phyloP scores from a whole-genome alignment of 2,888 invertebrate genomes.

The Hypercompe scribonia region DNA sequence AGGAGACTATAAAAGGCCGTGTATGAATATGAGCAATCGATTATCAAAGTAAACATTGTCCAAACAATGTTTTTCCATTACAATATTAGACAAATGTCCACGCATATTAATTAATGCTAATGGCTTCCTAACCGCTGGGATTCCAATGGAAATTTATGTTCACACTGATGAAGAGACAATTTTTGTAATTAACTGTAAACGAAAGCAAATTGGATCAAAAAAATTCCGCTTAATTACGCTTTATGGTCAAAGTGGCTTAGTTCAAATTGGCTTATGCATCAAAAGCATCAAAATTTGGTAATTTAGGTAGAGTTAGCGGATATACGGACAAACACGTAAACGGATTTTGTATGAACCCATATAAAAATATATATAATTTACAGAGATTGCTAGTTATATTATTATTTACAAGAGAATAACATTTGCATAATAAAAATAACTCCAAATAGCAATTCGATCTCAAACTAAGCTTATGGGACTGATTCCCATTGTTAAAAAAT shows the following conservation, averaged over 20 bases:
- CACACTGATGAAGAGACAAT: conserved; percentile 20
- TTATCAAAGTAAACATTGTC: neutral
- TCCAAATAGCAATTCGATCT: too few relatives aligned
- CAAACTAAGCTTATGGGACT: too few relatives aligned
- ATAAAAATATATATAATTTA: too few relatives aligned
- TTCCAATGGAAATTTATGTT: conserved; percentile 22
- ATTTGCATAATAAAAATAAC: too few relatives aligned
- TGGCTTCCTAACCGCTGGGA: conserved; percentile 32
- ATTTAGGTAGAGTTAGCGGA: neutral
- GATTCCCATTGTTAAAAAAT: too few relatives aligned
- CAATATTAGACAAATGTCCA: conserved; percentile 32
- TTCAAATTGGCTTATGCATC: conserved; percentile 7
- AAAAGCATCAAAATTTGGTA: neutral
- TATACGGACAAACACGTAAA: too few relatives aligned
- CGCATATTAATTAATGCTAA: conserved; percentile 36
- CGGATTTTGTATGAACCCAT: too few relatives aligned
- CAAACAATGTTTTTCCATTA: conserved; percentile 36
- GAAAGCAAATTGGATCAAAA: conserved; percentile 5
- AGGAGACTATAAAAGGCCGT: too few relatives aligned
- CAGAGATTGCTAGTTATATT: too few relatives aligned
- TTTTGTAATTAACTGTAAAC: conserved; percentile 2
- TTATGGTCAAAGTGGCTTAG: conserved; percentile 16
- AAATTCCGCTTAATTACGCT: neutral
- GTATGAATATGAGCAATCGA: neutral
- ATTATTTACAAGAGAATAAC: too few relatives aligned